Base-by-base conservation (phyloP, 2,797 vertebrate species). In the Phylloscopus collybita region DNA sequence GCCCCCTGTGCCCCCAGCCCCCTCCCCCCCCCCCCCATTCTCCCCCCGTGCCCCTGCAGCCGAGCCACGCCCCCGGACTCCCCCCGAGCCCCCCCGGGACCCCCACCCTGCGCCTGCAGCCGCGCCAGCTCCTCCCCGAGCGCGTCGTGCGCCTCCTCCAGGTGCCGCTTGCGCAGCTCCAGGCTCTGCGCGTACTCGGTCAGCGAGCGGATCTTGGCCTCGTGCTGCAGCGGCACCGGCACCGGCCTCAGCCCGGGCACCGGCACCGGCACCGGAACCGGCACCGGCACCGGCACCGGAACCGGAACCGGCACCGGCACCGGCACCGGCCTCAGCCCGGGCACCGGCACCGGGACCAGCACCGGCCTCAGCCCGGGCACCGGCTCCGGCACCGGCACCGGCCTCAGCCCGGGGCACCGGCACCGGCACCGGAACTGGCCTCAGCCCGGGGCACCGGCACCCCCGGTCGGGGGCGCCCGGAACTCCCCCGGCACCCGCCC, bases 191-290 rank as follows among this genome's bases (percentile, higher is more conserved):
- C 98, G 97, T 99, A 99, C 72, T 99, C 99, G 0, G 98, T 99
- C 19, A 99, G 98, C 12, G 99, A 99, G 81, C 98, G 98, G 96
- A 99, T 99, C 98, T 99, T 99, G 32, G 98, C 99, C 95, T 99
- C 99, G 2, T 99, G 99, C 99, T 99, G 97, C 70, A 29, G 10
- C 22, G 96, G 82, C 85, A 78, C 38, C 38, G 38, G 56, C 56
- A 59, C 22, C 56, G 56, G 56, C n/a, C 22, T 59, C 56, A 59
- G 56, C n/a, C n/a, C 32, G n/a, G 20, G 22, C n/a, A n/a, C n/a
- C n/a, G n/a, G n/a, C n/a, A n/a, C n/a, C n/a, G n/a, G n/a, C n/a
- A n/a, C n/a, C n/a, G n/a, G n/a, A n/a, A n/a, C n/a, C n/a, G n/a
- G n/a, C n/a, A n/a, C n/a, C n/a, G n/a, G n/a, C n/a, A n/a, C n/a